A percentile compares a stretch with the other conserved stretches of the same genome.
These are phyloP conservation scores for Austrofundulus limnaeus DNA, from an alignment of 2,113 vertebrate genomes.

Conservation along the genomic window DNA sequence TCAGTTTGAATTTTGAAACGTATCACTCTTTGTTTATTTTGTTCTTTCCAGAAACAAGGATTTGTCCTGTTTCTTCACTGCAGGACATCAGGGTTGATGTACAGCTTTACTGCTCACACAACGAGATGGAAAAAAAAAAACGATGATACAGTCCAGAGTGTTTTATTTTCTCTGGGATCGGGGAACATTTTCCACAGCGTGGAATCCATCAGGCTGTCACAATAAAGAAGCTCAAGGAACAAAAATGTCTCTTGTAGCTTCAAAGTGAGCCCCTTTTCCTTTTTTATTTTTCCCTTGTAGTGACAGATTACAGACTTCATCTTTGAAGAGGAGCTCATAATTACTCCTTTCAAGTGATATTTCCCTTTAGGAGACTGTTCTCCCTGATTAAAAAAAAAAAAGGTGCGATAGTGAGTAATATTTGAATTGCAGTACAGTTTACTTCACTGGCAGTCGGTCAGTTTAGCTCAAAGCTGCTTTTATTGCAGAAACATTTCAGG, in stretches of 20 bases:
- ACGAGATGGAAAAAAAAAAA: conserved; percentile 37
- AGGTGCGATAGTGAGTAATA: conserved; percentile 51
- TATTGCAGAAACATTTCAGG: conserved; percentile 7
- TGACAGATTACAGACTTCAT: conserved; percentile 50
- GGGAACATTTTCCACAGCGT: conserved; percentile 64
- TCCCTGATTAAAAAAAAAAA: no score
- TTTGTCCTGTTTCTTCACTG: conserved; percentile 27
- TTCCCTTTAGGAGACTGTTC: conserved; percentile 47
- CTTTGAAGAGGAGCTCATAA: no score
- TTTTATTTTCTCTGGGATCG: conserved; percentile 65
- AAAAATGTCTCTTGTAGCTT: conserved; percentile 39
- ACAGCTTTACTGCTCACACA: conserved; percentile 37
- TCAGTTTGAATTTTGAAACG: conserved; percentile 27
- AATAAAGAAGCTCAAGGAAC: conserved; percentile 51
- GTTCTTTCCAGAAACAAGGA: conserved; percentile 18
- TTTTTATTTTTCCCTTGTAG: conserved; percentile 10
- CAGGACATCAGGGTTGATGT: conserved; percentile 47
- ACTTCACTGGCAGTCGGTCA: conserved; percentile 16
- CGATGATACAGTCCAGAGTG: conserved; percentile 59
- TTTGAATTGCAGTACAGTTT: conserved; percentile 47
- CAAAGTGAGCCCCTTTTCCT: conserved; percentile 38
- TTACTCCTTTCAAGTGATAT: conserved; percentile 49
- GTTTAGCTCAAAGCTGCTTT: conserved; percentile 5
- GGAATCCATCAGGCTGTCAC: conserved; percentile 67
- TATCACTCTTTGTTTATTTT: conserved; percentile 8